These are phyloP conservation scores for Zenarchopterus dispar DNA, from an alignment of 2,797 vertebrate genomes.

Conservation along the genomic window DNA sequence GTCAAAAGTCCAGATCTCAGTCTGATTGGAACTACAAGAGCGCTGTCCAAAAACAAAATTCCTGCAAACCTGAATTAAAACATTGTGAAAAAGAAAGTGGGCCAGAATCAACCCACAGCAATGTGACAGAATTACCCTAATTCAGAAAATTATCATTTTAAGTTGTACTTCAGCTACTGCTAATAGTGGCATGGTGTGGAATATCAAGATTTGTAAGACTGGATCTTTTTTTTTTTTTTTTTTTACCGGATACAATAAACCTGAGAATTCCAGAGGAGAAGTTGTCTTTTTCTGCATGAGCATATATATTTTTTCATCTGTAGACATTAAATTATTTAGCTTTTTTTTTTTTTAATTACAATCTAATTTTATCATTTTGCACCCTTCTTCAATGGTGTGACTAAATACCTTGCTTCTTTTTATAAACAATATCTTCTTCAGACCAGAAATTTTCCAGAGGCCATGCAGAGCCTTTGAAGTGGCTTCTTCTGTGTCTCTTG, in stretches of 20 bases:
- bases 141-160: no score
- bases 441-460: conserved; percentile 63
- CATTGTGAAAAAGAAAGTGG: neutral
- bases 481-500: conserved; percentile 60
- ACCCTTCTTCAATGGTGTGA: conserved; percentile 12
- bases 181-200: no score
- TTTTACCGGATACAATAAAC: no score
- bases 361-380: conserved; percentile 29
- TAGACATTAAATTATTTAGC: no score
- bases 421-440: conserved; percentile 64
- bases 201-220: neutral
- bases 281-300: no score
- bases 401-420: conserved; percentile 8
- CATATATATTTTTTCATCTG: no score
- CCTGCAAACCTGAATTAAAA: neutral
- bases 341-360: neutral
- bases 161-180: no score
- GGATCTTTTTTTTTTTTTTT: neutral
- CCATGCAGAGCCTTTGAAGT: conserved; percentile 75
- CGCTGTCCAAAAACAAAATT: neutral
- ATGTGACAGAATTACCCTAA: no score
- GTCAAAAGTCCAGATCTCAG: neutral
- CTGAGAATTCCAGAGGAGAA: no score
- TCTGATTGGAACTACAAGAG: neutral
- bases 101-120: no score